Evolutionary conservation across 53 echinoderm and acorn worm genomes (phyloP).

Genomic region (Echinometra lucunter): DNA sequence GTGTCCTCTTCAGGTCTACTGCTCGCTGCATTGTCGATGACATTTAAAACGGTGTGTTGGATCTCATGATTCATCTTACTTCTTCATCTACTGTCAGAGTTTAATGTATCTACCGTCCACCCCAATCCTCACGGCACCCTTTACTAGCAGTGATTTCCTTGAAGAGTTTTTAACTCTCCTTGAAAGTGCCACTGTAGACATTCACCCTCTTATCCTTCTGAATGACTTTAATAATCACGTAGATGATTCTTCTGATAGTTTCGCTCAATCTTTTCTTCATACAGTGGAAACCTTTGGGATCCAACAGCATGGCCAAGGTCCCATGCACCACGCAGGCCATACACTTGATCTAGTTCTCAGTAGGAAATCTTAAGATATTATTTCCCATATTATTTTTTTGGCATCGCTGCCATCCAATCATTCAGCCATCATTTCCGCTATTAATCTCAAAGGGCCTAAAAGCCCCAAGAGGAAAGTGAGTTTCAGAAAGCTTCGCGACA

Average conservation of each 20-base stretch:
- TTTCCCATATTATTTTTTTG: background rate
- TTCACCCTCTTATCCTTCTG: slow-evolving; percentile 7
- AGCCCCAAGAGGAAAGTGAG: slow-evolving; percentile 44
- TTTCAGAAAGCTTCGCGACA: slow-evolving; percentile 30
- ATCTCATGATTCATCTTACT: slow-evolving; percentile 9
- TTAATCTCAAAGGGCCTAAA: slow-evolving; percentile 50
- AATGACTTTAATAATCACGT: slow-evolving; percentile 10
- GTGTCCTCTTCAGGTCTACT: too few relatives aligned
- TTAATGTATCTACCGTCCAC: slow-evolving; percentile 27
- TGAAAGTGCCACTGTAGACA: too few relatives aligned
- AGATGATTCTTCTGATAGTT: too few relatives aligned
- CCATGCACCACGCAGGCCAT: too few relatives aligned
- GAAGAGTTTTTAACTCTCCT: too few relatives aligned
- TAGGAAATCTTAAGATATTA: slow-evolving; percentile 51
- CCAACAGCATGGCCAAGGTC: background rate
- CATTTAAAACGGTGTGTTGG: background rate
- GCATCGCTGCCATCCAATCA: slow-evolving; percentile 9
- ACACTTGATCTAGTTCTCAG: too few relatives aligned
- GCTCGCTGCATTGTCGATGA: background rate
- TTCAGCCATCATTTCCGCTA: slow-evolving; percentile 11
- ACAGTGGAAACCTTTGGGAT: background rate
- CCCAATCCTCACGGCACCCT: slow-evolving; percentile 56
- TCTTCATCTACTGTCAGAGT: background rate
- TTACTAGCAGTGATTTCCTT: too few relatives aligned
- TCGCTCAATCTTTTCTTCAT: too few relatives aligned